These are phyloP conservation scores for Podarcis raffonei DNA, from an alignment of 2,113 vertebrate genomes.

Conservation along the genomic window DNA sequence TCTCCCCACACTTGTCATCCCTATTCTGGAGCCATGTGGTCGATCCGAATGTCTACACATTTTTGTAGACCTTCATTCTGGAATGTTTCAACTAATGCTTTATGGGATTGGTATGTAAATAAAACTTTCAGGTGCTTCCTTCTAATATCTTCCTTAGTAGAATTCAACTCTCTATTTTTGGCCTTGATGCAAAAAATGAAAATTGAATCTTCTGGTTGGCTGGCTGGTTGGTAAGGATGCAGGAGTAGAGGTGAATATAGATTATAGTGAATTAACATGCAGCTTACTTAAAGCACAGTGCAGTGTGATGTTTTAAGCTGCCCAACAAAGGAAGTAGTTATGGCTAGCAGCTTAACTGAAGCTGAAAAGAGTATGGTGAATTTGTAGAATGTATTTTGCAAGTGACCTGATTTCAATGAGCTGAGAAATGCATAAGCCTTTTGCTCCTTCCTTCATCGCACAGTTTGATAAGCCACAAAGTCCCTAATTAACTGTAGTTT, in stretches of 20 bases:
- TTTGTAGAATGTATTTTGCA: background rate
- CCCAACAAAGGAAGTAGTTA: background rate
- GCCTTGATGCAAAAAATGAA: background rate
- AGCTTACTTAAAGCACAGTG: background rate
- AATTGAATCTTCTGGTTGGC: background rate
- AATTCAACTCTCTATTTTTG: background rate
- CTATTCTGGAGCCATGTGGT: slow-evolving; percentile 94
- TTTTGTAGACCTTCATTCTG: slow-evolving; percentile 98
- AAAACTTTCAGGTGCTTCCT: background rate
- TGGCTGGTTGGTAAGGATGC: background rate
- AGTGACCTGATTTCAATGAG: background rate
- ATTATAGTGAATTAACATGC: background rate
- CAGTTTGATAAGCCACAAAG: background rate
- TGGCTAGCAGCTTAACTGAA: background rate
- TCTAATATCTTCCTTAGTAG: background rate
- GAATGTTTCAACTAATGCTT: slow-evolving; percentile 97
- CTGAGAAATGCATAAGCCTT: background rate
- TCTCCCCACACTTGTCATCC: slow-evolving; percentile 93
- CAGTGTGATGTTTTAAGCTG: background rate
- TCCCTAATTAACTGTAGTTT: background rate
- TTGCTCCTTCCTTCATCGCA: background rate
- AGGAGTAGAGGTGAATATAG: background rate
- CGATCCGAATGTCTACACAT: slow-evolving; percentile 97
- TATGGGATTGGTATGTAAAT: slow-evolving; percentile 92
- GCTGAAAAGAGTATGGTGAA: background rate